Percentiles rank a stretch among this genome's conserved stretches.
phyloP scores from a whole-genome alignment of 1,140 invertebrate species.

The Apis dorsata region DNA sequence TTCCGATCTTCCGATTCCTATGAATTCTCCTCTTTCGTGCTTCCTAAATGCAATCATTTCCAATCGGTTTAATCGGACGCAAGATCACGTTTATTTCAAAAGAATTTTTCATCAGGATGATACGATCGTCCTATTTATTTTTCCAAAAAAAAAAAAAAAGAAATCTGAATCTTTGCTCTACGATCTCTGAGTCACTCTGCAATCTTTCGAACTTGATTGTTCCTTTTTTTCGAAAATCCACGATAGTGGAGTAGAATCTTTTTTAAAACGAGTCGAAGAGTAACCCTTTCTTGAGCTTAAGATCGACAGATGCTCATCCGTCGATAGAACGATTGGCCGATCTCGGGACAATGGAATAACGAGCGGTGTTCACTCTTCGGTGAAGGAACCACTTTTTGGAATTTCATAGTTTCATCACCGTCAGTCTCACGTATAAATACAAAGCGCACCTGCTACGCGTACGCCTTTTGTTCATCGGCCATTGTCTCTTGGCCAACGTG shows the following conservation, averaged over 20 bases:
- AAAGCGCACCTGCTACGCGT: conserved; percentile 48
- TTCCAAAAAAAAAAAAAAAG: too few species aligned
- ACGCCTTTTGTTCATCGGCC: conserved; percentile 25
- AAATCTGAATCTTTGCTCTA: too few species aligned
- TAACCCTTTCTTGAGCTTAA: neutral
- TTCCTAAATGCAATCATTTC: neutral
- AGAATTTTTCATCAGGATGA: too few species aligned
- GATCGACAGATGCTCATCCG: conserved; percentile 49
- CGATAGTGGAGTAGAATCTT: too few species aligned
- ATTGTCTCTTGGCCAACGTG: conserved; percentile 16
- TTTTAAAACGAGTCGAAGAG: neutral
- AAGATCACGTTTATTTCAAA: too few species aligned
- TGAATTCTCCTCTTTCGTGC: conserved; percentile 14
- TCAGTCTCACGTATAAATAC: conserved; percentile 58
- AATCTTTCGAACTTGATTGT: too few species aligned
- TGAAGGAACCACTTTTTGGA: conserved; percentile 39
- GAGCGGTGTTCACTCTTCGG: neutral
- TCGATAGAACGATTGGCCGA: conserved; percentile 10
- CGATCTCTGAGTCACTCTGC: too few species aligned
- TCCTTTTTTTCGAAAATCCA: too few species aligned
- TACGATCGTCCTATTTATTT: too few species aligned
- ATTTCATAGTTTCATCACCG: conserved; percentile 58
- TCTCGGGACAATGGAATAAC: conserved; percentile 48
- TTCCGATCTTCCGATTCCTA: conserved; percentile 17
- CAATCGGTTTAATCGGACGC: neutral